Evolutionary conservation across 2,113 vertebrate species (phyloP).

Genomic region (Opisthocomus hoazin): DNA sequence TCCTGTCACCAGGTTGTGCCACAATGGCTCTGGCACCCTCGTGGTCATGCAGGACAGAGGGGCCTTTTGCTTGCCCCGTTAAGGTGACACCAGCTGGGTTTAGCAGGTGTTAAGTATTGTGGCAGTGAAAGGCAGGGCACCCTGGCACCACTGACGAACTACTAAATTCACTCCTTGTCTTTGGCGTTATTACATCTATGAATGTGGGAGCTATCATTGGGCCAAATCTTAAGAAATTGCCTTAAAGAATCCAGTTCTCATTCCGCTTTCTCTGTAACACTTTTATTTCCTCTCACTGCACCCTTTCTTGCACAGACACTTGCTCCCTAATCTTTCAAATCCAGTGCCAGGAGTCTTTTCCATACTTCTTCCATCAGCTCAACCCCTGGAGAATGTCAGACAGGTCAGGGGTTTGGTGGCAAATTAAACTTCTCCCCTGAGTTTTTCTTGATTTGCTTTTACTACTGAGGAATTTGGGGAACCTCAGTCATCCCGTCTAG

Average conservation of each 20-base stretch:
- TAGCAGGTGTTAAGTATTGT: background rate
- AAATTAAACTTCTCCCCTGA: background rate
- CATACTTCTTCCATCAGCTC: accelerated
- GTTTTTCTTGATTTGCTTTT: background rate
- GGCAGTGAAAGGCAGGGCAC: background rate
- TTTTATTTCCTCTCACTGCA: background rate
- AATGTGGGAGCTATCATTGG: background rate
- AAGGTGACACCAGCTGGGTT: background rate
- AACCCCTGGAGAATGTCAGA: background rate
- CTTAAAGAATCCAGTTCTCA: background rate
- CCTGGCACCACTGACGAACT: background rate
- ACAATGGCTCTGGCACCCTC: accelerated
- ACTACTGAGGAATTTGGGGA: background rate
- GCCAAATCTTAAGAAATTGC: background rate
- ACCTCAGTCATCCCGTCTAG: background rate
- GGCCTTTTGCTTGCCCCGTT: background rate
- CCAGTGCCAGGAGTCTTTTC: background rate
- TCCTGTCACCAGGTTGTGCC: background rate
- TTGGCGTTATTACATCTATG: background rate
- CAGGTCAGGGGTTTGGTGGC: background rate
- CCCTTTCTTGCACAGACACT: background rate
- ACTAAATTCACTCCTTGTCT: background rate
- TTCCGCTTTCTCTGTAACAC: background rate
- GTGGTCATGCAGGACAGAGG: accelerated
- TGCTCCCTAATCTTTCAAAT: background rate